A percentile compares a stretch with the other conserved stretches of the same genome.
These are phyloP conservation scores for Brachionus paranguensis DNA, from an alignment of 1,140 invertebrate genomes.

Conservation along the genomic window DNA sequence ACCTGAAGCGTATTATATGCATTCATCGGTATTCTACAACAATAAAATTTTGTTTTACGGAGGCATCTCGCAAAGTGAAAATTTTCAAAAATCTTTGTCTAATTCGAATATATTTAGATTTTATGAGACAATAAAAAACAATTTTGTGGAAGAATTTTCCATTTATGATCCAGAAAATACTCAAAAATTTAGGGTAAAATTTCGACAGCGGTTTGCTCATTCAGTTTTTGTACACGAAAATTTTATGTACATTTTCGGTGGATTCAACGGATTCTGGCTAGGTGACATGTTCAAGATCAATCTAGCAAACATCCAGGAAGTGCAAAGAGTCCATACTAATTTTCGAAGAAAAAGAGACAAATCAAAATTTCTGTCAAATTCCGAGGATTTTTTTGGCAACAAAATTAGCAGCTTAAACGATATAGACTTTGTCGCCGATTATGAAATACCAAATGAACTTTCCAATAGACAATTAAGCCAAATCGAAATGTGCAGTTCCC, in stretches of 20 bases:
- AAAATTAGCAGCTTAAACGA: neutral
- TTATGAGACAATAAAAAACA: neutral
- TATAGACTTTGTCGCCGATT: neutral
- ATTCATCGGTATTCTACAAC: neutral
- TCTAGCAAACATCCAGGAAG: neutral
- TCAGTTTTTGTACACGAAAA: neutral
- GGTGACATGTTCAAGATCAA: conserved; percentile 2
- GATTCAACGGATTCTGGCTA: conserved; percentile 11
- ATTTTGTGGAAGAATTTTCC: neutral
- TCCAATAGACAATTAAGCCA: neutral
- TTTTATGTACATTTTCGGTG: conserved; percentile 27
- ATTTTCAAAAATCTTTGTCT: neutral
- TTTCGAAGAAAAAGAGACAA: neutral
- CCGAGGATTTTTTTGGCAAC: neutral
- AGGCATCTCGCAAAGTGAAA: neutral
- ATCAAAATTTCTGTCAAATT: neutral
- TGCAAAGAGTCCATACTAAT: conserved; percentile 8
- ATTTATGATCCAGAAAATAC: neutral
- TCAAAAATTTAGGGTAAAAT: neutral
- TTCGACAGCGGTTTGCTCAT: neutral
- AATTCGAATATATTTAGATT: neutral
- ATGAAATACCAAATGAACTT: neutral
- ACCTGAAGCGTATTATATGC: neutral
- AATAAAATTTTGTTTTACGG: conserved; percentile 10
- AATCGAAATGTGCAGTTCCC: neutral